Percentiles rank a stretch among this genome's conserved stretches.
Conservation (phyloP, 2,888 invertebrate genomes). For the Apamea anceps region DNA sequence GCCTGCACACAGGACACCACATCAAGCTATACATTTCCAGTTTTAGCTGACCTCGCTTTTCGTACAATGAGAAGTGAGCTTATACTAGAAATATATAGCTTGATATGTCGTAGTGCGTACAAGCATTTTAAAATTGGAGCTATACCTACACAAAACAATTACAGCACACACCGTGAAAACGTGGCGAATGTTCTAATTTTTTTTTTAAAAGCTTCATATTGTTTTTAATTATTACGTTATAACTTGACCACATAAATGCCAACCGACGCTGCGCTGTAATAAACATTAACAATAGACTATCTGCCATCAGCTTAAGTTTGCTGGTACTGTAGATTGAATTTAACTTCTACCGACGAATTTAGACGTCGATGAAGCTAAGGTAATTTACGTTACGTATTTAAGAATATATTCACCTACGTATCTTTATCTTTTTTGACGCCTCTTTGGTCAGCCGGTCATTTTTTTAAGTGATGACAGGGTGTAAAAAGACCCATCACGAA, state of each 20-base stretch:
- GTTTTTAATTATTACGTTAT: slow-evolving; percentile 19
- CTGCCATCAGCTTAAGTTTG: slow-evolving; percentile 13
- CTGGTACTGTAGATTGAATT: slow-evolving; percentile 15
- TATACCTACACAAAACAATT: slow-evolving; percentile 59
- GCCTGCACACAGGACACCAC: slow-evolving; percentile 16
- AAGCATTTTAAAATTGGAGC: slow-evolving; percentile 42
- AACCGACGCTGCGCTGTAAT: neutral
- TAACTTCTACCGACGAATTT: slow-evolving; percentile 25
- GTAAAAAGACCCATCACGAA: slow-evolving; percentile 1
- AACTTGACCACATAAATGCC: slow-evolving; percentile 5
- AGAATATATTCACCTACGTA: slow-evolving; percentile 26
- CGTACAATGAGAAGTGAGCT: neutral
- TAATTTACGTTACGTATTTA: slow-evolving; percentile 36
- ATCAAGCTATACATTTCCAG: neutral
- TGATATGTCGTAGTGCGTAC: slow-evolving; percentile 12
- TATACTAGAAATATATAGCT: neutral
- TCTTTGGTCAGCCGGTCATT: slow-evolving; percentile 5
- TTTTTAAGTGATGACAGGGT: slow-evolving; percentile 14
- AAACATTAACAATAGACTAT: slow-evolving; percentile 26
- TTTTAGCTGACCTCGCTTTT: neutral
- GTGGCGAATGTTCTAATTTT: slow-evolving; percentile 1
- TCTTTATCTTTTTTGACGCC: slow-evolving; percentile 1
- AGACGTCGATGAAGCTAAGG: slow-evolving; percentile 12
- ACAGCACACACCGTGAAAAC: slow-evolving; percentile 40
- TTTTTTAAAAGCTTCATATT: neutral